phyloP scores from a whole-genome alignment of 2,797 vertebrate species.

The Cichlasoma orientale region DNA sequence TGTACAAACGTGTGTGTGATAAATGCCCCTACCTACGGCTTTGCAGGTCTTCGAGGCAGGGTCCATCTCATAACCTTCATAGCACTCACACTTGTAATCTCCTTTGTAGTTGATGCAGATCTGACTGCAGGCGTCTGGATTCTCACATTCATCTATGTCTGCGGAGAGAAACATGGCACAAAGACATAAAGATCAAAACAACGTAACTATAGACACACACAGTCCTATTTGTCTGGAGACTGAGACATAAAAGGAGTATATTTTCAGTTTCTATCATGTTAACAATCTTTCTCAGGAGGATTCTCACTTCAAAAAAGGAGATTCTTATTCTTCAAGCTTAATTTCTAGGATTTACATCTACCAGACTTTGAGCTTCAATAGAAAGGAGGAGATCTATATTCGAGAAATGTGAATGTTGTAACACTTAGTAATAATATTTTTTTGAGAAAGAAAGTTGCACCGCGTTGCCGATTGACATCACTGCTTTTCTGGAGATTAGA shows the following conservation, averaged over 20 bases:
- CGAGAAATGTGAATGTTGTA: not conserved
- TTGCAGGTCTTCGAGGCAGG: slow-evolving; percentile 94
- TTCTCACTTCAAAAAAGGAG: not conserved
- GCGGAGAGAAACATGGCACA: slow-evolving; percentile 6
- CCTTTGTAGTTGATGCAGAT: slow-evolving; percentile 99
- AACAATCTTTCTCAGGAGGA: not conserved
- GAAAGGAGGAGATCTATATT: not conserved
- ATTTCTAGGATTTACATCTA: not conserved
- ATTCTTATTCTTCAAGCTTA: not conserved
- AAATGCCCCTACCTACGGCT: slow-evolving; percentile 88
- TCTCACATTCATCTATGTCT: slow-evolving; percentile 99
- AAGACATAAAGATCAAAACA: not conserved
- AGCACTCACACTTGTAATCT: slow-evolving; percentile 97
- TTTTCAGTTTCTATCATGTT: not conserved
- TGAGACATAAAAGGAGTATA: not conserved
- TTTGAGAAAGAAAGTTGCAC: not conserved
- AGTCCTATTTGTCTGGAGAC: not conserved
- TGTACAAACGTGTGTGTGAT: slow-evolving; percentile 17
- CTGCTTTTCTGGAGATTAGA: not conserved
- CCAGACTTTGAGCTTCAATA: not conserved
- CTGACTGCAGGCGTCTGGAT: slow-evolving; percentile 96
- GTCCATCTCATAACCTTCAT: slow-evolving; percentile 98
- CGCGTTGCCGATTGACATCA: not conserved
- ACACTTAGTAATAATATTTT: not conserved
- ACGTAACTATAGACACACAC: not conserved